These are phyloP conservation scores for Spisula solida DNA, from an alignment of 2,888 invertebrate species.

Conservation along the genomic window DNA sequence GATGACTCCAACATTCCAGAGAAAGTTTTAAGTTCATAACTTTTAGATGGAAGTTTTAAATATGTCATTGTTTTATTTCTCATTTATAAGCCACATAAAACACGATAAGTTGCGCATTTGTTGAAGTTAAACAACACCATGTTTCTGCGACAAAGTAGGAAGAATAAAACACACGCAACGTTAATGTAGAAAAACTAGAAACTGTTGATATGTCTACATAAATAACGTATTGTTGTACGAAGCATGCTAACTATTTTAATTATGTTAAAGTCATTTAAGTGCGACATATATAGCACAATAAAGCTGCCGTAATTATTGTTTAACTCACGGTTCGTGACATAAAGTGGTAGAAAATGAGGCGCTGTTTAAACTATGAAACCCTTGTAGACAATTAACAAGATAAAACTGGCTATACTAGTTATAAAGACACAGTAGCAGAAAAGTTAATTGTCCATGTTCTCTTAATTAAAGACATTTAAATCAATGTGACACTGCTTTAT, in stretches of 20 bases:
- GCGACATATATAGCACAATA: constrained; percentile 2
- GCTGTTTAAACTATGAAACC: neutral
- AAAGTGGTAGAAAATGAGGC: neutral
- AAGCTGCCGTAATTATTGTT: constrained; percentile 21
- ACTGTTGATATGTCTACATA: neutral
- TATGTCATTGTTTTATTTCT: neutral
- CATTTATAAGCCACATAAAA: neutral
- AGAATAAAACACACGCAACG: neutral
- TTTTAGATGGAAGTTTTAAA: neutral
- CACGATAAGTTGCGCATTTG: neutral
- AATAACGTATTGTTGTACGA: constrained; percentile 20
- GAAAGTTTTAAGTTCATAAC: neutral
- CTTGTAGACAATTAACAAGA: constrained; percentile 1
- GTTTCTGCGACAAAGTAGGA: neutral
- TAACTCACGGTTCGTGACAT: neutral
- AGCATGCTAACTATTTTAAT: neutral
- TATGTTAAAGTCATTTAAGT: constrained; percentile 14
- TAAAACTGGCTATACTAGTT: neutral
- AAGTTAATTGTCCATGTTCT: neutral
- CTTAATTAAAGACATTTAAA: constrained; percentile 12
- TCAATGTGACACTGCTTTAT: neutral
- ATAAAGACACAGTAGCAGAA: neutral
- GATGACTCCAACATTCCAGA: neutral
- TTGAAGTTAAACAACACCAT: neutral
- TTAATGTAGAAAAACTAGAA: constrained; percentile 6